These are phyloP conservation scores for Nycticorax nycticorax DNA, from an alignment of 2,113 vertebrate species.

Conservation along the genomic window DNA sequence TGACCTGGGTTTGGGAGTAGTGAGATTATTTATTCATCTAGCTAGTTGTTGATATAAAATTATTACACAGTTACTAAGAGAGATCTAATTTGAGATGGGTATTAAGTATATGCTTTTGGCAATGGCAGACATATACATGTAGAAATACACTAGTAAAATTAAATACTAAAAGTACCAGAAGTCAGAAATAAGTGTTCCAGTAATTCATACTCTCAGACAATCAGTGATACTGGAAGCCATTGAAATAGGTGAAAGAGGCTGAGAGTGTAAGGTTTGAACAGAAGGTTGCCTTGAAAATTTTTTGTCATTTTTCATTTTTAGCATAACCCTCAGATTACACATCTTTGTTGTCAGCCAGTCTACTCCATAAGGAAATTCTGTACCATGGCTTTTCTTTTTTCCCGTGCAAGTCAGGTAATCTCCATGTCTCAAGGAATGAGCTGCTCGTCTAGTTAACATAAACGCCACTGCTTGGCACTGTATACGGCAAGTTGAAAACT, in stretches of 20 bases:
- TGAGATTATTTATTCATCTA: neutral
- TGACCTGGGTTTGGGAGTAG: neutral
- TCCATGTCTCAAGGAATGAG: neutral
- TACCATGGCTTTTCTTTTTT: fast-evolving
- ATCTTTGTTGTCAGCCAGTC: neutral
- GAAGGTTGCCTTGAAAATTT: neutral
- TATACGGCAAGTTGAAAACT: neutral
- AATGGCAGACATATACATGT: neutral
- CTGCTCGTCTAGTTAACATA: neutral
- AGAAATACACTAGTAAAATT: neutral
- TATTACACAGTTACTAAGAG: neutral
- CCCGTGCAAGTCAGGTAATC: neutral
- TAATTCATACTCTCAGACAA: neutral
- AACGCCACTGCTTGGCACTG: neutral
- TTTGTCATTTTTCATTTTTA: neutral
- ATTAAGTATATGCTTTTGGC: neutral
- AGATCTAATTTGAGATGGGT: neutral
- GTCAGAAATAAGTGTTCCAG: neutral
- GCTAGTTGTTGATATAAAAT: neutral
- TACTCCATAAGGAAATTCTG: neutral
- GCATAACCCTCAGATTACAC: neutral
- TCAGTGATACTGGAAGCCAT: neutral
- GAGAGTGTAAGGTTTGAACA: neutral
- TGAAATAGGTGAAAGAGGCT: neutral
- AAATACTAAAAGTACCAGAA: neutral